phyloP scores from a whole-genome alignment of 2,113 vertebrate genomes.

The Gallinago media region DNA sequence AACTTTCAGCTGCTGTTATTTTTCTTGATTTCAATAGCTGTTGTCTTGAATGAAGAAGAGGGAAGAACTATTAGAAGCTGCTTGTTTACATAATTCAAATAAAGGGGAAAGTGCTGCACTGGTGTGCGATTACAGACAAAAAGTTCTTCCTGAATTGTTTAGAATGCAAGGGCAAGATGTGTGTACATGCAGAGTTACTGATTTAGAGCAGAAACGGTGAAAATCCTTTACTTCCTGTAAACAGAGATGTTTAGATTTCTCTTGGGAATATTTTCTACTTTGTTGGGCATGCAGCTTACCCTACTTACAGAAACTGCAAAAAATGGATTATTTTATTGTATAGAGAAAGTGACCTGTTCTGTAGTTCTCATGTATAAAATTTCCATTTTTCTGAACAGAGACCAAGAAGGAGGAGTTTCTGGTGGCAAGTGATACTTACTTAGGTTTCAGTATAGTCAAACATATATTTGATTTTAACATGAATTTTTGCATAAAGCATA shows the following conservation, averaged over 20 bases:
- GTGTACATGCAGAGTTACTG: background rate
- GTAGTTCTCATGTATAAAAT: background rate
- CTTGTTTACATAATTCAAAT: background rate
- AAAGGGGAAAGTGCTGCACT: background rate
- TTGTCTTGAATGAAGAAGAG: background rate
- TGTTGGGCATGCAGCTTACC: background rate
- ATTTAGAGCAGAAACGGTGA: background rate
- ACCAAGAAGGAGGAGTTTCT: background rate
- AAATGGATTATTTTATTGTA: background rate
- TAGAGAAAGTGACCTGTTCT: background rate
- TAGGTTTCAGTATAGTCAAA: background rate
- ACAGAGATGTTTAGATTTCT: background rate
- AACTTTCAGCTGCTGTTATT: background rate
- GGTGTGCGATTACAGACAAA: background rate
- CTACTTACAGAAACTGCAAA: background rate
- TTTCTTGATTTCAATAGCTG: background rate
- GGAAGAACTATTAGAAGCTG: background rate
- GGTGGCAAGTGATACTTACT: background rate
- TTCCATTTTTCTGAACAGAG: background rate
- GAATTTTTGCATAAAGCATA: background rate
- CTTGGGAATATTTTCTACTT: background rate
- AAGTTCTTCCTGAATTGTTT: background rate
- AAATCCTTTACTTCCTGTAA: background rate
- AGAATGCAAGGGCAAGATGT: background rate
- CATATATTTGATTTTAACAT: background rate